Conservation (phyloP, 2,113 vertebrate species). For the Pipa parva region DNA sequence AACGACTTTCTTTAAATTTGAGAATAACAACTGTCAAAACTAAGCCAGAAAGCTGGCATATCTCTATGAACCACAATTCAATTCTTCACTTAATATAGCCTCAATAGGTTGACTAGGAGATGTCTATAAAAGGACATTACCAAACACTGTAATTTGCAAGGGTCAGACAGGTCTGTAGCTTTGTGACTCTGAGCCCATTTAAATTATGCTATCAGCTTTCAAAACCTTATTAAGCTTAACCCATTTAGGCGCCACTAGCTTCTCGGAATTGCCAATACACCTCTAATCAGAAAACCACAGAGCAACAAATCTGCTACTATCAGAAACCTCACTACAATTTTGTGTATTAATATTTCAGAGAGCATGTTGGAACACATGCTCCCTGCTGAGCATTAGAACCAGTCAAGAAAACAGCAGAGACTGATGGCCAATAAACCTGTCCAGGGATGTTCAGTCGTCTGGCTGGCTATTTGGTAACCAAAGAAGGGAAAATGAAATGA, state of each 20-base stretch:
- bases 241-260: slow-evolving; percentile 75
- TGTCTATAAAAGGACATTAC: slow-evolving; percentile 62
- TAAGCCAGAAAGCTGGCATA: slow-evolving; percentile 47
- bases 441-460: slow-evolving; percentile 50
- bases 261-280: slow-evolving; percentile 79
- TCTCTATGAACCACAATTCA: slow-evolving; percentile 58
- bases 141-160: slow-evolving; percentile 63
- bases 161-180: slow-evolving; percentile 62
- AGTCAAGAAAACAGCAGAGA: slow-evolving; percentile 56
- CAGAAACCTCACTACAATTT: slow-evolving; percentile 78
- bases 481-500: slow-evolving; percentile 58
- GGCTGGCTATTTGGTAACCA: slow-evolving; percentile 49
- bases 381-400: slow-evolving; percentile 69
- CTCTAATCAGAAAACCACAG: slow-evolving; percentile 75
- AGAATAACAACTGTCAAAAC: slow-evolving; percentile 46
- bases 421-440: slow-evolving; percentile 44
- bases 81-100: slow-evolving; percentile 72
- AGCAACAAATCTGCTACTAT: slow-evolving; percentile 71
- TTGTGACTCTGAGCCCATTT: slow-evolving; percentile 58
- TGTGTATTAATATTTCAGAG: slow-evolving; percentile 88
- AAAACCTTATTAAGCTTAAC: slow-evolving; percentile 81
- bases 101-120: slow-evolving; percentile 61
- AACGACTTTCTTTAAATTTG: slow-evolving; percentile 43
- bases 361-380: slow-evolving; percentile 62
- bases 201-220: slow-evolving; percentile 82